Evolutionary conservation across 2,797 vertebrate genomes (phyloP).

Genomic region (Catostomus latipinnis): DNA sequence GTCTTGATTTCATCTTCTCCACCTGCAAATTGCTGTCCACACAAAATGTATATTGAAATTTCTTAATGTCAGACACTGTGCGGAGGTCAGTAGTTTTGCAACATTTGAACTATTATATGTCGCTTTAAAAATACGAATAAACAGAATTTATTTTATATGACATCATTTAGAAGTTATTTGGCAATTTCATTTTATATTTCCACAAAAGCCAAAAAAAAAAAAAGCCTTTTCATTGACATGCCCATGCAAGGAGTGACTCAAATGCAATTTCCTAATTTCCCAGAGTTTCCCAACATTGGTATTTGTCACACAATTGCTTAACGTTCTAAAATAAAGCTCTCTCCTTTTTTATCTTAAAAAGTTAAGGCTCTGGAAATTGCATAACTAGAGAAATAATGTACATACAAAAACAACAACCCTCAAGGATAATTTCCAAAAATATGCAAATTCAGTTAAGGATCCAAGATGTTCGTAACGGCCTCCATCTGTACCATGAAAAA

Average conservation of each 20-base stretch:
- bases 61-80: background rate
- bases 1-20: background rate
- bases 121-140: background rate
- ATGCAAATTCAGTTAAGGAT: background rate
- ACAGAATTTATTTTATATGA: background rate
- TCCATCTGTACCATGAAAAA: background rate
- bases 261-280: background rate
- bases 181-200: background rate
- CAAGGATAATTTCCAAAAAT: background rate
- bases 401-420: constrained; percentile 21
- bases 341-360: constrained; percentile 44
- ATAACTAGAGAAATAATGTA: constrained; percentile 49
- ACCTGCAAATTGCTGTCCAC: background rate
- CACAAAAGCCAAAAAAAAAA: background rate
- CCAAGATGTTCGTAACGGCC: background rate
- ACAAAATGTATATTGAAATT: no score
- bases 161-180: background rate
- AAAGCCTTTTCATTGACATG: background rate
- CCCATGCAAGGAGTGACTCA: background rate
- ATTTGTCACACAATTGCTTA: background rate
- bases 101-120: background rate
- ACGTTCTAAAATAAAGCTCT: background rate
- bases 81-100: background rate
- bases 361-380: constrained; percentile 67
- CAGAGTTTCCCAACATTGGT: background rate